These are phyloP conservation scores for Plagodis pulveraria DNA, from an alignment of 2,888 invertebrate species.

Conservation along the genomic window DNA sequence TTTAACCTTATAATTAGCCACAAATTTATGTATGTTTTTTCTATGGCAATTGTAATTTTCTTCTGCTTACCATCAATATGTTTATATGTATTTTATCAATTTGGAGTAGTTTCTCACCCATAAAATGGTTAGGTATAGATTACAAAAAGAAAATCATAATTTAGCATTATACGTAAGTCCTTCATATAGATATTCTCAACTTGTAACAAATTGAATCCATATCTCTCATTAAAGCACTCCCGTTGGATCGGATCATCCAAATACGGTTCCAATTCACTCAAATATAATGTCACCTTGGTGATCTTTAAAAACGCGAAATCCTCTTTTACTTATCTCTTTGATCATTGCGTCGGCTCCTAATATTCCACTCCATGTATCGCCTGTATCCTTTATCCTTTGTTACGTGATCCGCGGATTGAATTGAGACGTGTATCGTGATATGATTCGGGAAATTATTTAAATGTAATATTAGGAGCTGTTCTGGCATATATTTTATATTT, in stretches of 20 bases:
- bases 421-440: slow-evolving; percentile 33
- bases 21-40: too few species aligned
- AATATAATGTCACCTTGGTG: slow-evolving; percentile 43
- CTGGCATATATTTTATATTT: slow-evolving; percentile 4
- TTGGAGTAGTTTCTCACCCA: too few species aligned
- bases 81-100: too few species aligned
- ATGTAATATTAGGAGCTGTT: slow-evolving; percentile 18
- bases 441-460: slow-evolving; percentile 20
- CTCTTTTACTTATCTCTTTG: slow-evolving; percentile 39
- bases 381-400: slow-evolving; percentile 29
- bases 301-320: slow-evolving; percentile 46
- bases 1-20: too few species aligned
- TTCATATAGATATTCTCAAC: not conserved
- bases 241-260: slow-evolving; percentile 8
- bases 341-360: slow-evolving; percentile 25
- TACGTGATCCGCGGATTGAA: slow-evolving; percentile 36
- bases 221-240: not conserved
- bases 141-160: too few species aligned
- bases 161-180: not conserved
- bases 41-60: too few species aligned
- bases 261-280: slow-evolving; percentile 15
- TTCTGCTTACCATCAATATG: too few species aligned
- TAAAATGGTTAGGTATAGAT: too few species aligned
- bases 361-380: slow-evolving; percentile 41
- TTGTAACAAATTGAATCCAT: too few species aligned